Evolutionary conservation across 2,888 invertebrate genomes (phyloP).

Genomic region (Temnothorax ravouxi): DNA sequence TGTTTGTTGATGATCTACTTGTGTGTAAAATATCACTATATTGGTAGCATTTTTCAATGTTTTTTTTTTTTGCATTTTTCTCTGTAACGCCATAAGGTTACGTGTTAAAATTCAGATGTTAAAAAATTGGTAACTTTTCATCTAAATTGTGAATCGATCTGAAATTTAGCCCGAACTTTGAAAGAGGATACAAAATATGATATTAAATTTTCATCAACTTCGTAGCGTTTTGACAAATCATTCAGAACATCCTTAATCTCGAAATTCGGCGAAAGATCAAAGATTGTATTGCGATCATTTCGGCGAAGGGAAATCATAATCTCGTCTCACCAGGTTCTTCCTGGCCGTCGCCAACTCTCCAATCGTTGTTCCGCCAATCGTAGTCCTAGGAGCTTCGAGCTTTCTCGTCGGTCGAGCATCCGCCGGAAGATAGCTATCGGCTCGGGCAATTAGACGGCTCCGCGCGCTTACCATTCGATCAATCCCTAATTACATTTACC

Average conservation of each 20-base stretch:
- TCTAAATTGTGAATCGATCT: no score
- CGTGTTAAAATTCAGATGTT: no score
- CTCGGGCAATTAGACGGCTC: conserved; percentile 76
- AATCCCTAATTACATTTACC: conserved; percentile 83
- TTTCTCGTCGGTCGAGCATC: conserved; percentile 64
- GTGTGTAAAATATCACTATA: no score
- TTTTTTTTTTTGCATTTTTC: no score
- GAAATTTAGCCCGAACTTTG: no score
- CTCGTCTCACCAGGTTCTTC: conserved; percentile 31
- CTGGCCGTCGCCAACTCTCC: conserved; percentile 15
- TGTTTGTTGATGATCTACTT: no score
- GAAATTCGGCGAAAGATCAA: not conserved
- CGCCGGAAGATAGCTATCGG: conserved; percentile 72
- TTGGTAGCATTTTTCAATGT: no score
- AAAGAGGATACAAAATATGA: no score
- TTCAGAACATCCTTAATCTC: not conserved
- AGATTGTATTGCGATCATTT: not conserved
- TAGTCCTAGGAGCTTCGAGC: conserved; percentile 27
- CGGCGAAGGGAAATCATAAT: conserved; percentile 25
- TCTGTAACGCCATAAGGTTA: no score
- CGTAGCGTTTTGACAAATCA: no score
- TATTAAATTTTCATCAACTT: no score
- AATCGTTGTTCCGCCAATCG: conserved; percentile 29
- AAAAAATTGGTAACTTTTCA: no score
- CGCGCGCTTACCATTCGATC: conserved; percentile 79